Conservation (phyloP, 1,140 invertebrate species). For the Vollenhovia emeryi region DNA sequence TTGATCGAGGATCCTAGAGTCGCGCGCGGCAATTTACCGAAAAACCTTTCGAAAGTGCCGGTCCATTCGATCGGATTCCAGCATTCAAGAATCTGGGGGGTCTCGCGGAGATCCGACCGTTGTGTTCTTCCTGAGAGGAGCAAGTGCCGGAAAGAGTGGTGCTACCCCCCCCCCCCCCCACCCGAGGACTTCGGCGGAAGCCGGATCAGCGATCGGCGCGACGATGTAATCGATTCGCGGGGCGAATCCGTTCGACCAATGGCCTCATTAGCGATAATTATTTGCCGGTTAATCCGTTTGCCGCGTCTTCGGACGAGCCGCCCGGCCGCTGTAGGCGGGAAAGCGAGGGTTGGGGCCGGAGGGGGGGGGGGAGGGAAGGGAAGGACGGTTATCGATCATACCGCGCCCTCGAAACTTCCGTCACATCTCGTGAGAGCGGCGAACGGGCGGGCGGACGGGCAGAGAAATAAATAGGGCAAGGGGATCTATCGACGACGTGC, state of each 20-base stretch:
- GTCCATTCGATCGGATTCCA: background rate
- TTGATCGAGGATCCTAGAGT: background rate
- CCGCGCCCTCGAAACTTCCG: slow-evolving; percentile 52
- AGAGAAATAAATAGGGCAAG: slow-evolving; percentile 49
- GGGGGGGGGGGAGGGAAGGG: background rate
- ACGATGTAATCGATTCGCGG: slow-evolving; percentile 56
- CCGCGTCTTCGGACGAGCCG: slow-evolving; percentile 41
- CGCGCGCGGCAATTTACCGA: too few relatives aligned
- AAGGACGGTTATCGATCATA: slow-evolving; percentile 46
- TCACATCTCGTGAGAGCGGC: slow-evolving; percentile 30
- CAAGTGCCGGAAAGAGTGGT: too few relatives aligned
- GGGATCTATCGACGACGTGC: slow-evolving; percentile 51
- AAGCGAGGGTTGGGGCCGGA: background rate
- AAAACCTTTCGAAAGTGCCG: too few relatives aligned
- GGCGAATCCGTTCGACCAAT: slow-evolving; percentile 61
- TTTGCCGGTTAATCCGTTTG: slow-evolving; percentile 27
- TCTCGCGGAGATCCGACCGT: background rate
- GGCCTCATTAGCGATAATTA: slow-evolving; percentile 48
- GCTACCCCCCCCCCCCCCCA: too few relatives aligned
- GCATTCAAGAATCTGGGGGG: background rate
- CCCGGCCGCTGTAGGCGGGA: background rate
- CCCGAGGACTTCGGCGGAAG: background rate
- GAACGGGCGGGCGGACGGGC: slow-evolving; percentile 17
- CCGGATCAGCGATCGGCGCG: slow-evolving; percentile 12
- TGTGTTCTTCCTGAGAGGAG: background rate